Conservation (phyloP, 2,113 vertebrate genomes). For the Diphyllodes magnificus region DNA sequence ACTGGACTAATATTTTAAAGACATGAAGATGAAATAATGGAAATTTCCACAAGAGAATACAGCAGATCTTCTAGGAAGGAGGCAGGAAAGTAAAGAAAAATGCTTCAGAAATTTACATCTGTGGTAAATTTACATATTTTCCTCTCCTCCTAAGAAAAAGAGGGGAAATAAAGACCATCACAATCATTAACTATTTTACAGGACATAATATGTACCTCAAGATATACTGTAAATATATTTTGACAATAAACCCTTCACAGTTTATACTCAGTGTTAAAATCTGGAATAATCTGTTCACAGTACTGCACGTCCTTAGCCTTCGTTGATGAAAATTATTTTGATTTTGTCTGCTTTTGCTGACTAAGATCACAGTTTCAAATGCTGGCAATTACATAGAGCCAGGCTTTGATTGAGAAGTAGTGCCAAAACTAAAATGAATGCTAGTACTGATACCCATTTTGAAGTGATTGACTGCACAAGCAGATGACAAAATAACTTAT, state of each 20-base stretch:
- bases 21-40: neutral
- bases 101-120: neutral
- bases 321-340: neutral
- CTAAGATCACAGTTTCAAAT: neutral
- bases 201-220: neutral
- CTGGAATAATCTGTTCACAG: neutral
- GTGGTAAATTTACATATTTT: neutral
- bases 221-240: neutral
- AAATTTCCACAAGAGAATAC: neutral
- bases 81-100: neutral
- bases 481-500: neutral
- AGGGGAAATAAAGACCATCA: neutral
- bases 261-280: neutral
- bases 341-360: neutral
- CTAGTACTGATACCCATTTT: neutral
- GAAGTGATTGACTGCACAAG: neutral
- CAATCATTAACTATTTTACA: neutral
- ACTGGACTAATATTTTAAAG: neutral
- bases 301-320: neutral
- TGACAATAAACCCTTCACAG: neutral
- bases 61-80: neutral
- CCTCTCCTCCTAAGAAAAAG: neutral
- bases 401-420: neutral
- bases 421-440: neutral
- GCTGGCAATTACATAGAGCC: neutral